These are phyloP conservation scores for Axea sp. DNA, from an alignment of 2,888 invertebrate genomes.

Conservation along the genomic window DNA sequence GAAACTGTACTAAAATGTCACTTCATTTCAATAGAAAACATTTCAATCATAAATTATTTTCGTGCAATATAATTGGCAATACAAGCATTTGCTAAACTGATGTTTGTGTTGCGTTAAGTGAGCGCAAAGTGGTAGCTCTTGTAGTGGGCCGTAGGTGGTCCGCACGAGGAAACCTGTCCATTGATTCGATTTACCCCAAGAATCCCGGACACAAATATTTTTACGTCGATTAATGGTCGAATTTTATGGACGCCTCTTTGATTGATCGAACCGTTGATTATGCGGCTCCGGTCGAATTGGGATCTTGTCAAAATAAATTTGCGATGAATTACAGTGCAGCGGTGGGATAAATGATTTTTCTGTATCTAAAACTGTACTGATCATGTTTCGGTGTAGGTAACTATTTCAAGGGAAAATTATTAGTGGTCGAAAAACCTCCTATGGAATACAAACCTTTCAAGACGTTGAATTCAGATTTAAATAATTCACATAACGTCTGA, in stretches of 20 bases:
- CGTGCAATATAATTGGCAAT: constrained; percentile 51
- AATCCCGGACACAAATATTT: constrained; percentile 30
- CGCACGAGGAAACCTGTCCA: constrained; percentile 27
- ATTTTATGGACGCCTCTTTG: constrained; percentile 19
- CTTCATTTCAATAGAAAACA: no score
- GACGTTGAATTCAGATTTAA: no score
- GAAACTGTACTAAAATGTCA: no score
- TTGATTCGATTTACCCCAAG: constrained; percentile 6
- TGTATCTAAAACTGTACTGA: no score
- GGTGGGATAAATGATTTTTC: not conserved
- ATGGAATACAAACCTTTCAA: no score
- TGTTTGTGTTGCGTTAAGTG: constrained; percentile 71
- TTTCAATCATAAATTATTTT: no score
- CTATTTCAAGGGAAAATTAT: no score
- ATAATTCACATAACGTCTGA: no score
- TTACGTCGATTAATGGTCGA: constrained; percentile 10
- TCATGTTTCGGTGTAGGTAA: no score
- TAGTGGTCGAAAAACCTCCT: no score
- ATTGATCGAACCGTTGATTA: constrained; percentile 1
- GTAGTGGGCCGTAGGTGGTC: constrained; percentile 75
- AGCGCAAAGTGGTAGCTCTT: constrained; percentile 77
- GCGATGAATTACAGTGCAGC: not conserved
- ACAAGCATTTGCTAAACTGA: constrained; percentile 41
- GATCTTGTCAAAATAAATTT: constrained; percentile 7
- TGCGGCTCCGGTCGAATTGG: not conserved